Evolutionary conservation across 2,888 invertebrate species (phyloP), one percentile per base, ranked within the genome.

Genomic region (Odontomyia ornata): DNA sequence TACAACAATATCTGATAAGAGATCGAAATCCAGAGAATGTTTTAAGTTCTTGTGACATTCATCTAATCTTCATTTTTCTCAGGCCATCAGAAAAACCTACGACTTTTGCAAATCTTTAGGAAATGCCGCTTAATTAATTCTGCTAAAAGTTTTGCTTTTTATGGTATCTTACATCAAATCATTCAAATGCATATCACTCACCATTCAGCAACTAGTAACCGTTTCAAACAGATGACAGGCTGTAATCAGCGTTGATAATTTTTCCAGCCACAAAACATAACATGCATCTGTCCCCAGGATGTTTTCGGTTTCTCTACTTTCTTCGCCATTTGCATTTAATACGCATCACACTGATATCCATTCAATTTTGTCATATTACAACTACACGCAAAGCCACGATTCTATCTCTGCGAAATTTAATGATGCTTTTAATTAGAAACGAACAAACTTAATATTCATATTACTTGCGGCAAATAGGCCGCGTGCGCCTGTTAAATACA

Each of bases 341-440:
- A 4, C 4, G 4, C 5, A 13, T 13, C 25, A 23, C 25, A 9
- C 57, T 11, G 25, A 60, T 60, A 23, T 25, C 57, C 57, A 25
- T 60, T 60, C 57, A 25, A 60, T 60, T 60, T 18, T 60, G 57
- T 60, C 57, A 18, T 60, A 23, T 60, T 5, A 60, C 57, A 60
- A 60, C 57, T 60, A 60, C 21, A 11, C 7, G 11, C 43, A 43
- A 9, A 13, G 43, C 43, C 7, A 43, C 52, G 36, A 52, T 60
- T 60, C 21, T 23, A 60, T 25, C 21, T 60, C 57, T 25, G 57
- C 21, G 23, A 60, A 60, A 60, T 60, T 52, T 60, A 60, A 60
- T 60, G 57, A 60, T 60, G 57, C 57, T 60, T 60, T 60, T 60
- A 60, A 60, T 60, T 60, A 60, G 57, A 60, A 60, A 60, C 25